Conservation (phyloP, 2,888 invertebrate genomes). For the Aphelenchoides bicaudatus region DNA sequence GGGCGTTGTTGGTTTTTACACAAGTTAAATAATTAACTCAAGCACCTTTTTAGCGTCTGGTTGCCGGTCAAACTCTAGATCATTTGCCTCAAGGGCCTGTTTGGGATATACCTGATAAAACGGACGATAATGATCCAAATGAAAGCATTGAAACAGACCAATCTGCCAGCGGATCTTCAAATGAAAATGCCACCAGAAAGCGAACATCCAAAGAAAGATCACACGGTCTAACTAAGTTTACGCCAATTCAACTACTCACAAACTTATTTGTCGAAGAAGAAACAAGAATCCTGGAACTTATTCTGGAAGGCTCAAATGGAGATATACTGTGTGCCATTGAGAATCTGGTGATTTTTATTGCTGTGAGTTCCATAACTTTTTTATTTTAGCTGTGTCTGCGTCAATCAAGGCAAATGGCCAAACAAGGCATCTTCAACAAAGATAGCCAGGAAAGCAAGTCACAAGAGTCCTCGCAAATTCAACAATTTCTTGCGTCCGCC, state of each 20-base stretch:
- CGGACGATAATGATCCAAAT: background rate
- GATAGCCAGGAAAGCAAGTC: too few species aligned
- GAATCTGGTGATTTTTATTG: too few species aligned
- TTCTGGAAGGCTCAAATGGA: background rate
- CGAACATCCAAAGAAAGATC: background rate
- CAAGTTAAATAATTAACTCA: too few species aligned
- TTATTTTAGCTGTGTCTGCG: background rate
- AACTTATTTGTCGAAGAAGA: conserved; percentile 2
- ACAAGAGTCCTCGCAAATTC: too few species aligned
- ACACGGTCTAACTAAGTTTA: conserved; percentile 1
- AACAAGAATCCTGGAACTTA: background rate
- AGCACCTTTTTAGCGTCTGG: background rate
- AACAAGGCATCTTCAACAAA: too few species aligned
- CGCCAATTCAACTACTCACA: background rate
- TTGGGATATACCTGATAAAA: background rate
- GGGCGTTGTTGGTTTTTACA: too few species aligned
- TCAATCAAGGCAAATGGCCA: background rate
- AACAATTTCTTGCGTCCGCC: too few species aligned
- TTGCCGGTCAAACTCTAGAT: conserved; percentile 8
- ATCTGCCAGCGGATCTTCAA: background rate
- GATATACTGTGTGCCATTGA: background rate
- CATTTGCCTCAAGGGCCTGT: background rate
- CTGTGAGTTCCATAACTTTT: too few species aligned
- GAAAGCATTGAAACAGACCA: background rate
- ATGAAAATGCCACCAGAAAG: background rate